Conservation (phyloP, 2,113 vertebrate species). For the Hippotragus niger region DNA sequence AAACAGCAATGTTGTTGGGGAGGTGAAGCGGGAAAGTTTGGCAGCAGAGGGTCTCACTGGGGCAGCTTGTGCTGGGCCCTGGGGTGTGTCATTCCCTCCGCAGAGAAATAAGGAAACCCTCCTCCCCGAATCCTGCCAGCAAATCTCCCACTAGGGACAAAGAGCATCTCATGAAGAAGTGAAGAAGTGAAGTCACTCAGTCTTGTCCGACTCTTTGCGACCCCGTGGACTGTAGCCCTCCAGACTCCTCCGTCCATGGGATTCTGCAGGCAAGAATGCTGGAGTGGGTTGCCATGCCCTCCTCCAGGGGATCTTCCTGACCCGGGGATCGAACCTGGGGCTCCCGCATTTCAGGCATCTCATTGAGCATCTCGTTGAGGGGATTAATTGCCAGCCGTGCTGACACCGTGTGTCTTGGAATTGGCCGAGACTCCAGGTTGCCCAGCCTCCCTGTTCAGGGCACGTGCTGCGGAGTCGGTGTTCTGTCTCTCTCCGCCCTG, state of each 20-base stretch:
- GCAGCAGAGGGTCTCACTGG: accelerated
- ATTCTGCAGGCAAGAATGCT: not conserved
- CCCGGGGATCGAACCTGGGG: not conserved
- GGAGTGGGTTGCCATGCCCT: not conserved
- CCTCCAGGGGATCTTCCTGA: not conserved
- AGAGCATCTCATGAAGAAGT: not conserved
- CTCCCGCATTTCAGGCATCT: not conserved
- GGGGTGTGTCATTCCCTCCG: not conserved
- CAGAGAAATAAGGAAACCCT: not conserved
- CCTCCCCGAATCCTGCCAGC: not conserved
- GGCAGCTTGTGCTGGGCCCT: accelerated
- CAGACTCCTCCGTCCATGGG: not conserved
- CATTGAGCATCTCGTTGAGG: not conserved
- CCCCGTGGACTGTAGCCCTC: not conserved
- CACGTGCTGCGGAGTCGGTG: accelerated
- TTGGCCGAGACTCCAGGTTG: accelerated
- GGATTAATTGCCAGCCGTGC: not conserved
- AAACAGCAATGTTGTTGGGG: accelerated
- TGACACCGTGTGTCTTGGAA: no score
- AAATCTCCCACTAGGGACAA: not conserved
- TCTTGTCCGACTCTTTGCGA: accelerated
- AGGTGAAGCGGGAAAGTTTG: accelerated
- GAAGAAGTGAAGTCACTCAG: not conserved
- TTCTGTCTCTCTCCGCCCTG: accelerated
- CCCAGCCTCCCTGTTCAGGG: accelerated